These are phyloP conservation scores for Hirtodrosophila duncani DNA, from an alignment of 2,888 invertebrate genomes.

Conservation along the genomic window DNA sequence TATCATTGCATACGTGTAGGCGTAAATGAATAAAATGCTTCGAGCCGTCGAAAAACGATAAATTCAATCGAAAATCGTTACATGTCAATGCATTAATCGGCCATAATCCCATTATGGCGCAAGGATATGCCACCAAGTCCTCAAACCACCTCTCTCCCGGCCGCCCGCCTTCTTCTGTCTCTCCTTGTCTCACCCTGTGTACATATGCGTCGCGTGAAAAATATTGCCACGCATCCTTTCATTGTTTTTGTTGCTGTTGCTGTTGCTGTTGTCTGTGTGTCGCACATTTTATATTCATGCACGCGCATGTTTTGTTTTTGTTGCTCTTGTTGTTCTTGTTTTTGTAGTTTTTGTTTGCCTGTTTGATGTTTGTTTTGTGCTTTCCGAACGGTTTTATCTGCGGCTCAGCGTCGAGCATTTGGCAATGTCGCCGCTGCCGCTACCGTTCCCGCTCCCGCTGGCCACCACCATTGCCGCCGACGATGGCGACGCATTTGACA, in stretches of 20 bases:
- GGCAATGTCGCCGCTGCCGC: slow-evolving; percentile 24
- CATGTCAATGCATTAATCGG: slow-evolving; percentile 79
- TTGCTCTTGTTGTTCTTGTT: slow-evolving; percentile 37
- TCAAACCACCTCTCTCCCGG: slow-evolving; percentile 6
- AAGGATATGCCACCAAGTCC: slow-evolving; percentile 68
- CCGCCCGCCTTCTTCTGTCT: slow-evolving; percentile 8
- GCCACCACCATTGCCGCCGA: slow-evolving; percentile 18
- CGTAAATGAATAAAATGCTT: slow-evolving; percentile 74
- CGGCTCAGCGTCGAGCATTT: slow-evolving; percentile 69
- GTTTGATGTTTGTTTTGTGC: slow-evolving; percentile 74
- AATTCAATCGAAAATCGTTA: slow-evolving; percentile 79
- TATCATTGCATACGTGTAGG: slow-evolving; percentile 72
- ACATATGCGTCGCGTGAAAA: slow-evolving; percentile 60
- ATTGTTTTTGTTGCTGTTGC: slow-evolving; percentile 42
- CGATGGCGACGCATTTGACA: slow-evolving; percentile 69
- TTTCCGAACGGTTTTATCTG: slow-evolving; percentile 73
- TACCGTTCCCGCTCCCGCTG: slow-evolving; percentile 9
- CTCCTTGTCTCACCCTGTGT: slow-evolving; percentile 7
- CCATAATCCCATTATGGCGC: slow-evolving; percentile 78
- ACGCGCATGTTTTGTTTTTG: slow-evolving; percentile 20
- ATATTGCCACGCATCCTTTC: slow-evolving; percentile 68
- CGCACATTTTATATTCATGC: slow-evolving; percentile 41
- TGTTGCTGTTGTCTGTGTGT: slow-evolving; percentile 29
- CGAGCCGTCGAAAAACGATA: slow-evolving; percentile 75
- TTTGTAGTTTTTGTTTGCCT: slow-evolving; percentile 64